Conservation (phyloP, 1,140 invertebrate species). For the Drosophila pallidifrons region DNA sequence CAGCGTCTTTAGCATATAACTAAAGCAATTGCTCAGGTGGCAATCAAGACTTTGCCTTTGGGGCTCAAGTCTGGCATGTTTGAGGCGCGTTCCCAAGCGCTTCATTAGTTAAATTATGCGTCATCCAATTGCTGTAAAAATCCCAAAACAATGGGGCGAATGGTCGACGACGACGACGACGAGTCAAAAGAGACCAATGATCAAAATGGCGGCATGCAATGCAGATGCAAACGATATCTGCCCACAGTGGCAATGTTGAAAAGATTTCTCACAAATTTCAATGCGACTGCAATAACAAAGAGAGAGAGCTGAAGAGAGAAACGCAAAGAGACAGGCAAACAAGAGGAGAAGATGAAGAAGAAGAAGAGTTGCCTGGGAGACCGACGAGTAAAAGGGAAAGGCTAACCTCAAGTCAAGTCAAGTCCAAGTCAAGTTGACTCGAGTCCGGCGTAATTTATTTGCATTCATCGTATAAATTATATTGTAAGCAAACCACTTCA, state of each 20-base stretch:
- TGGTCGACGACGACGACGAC: background rate
- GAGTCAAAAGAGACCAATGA: constrained; percentile 13
- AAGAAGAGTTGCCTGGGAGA: constrained; percentile 41
- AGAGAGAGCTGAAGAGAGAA: constrained; percentile 26
- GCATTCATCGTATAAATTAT: constrained; percentile 84
- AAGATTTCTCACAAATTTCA: constrained; percentile 83
- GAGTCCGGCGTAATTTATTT: constrained; percentile 80
- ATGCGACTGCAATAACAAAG: constrained; percentile 56
- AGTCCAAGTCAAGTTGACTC: constrained; percentile 37
- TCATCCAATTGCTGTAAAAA: constrained; percentile 74
- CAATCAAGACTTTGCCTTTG: constrained; percentile 28
- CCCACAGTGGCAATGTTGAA: constrained; percentile 49
- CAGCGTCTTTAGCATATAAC: background rate
- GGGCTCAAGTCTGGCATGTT: constrained; percentile 8
- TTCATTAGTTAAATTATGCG: constrained; percentile 80
- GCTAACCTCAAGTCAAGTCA: constrained; percentile 37
- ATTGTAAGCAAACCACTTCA: constrained; percentile 84
- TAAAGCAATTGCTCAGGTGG: constrained; percentile 29
- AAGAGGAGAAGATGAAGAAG: background rate
- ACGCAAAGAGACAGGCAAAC: constrained; percentile 31
- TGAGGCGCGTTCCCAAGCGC: constrained; percentile 42
- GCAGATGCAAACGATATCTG: constrained; percentile 78
- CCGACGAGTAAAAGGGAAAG: constrained; percentile 66
- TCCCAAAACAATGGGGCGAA: constrained; percentile 51
- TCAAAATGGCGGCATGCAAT: constrained; percentile 78